Conservation (phyloP, 1,140 invertebrate genomes). For the Aleiodes sp. region DNA sequence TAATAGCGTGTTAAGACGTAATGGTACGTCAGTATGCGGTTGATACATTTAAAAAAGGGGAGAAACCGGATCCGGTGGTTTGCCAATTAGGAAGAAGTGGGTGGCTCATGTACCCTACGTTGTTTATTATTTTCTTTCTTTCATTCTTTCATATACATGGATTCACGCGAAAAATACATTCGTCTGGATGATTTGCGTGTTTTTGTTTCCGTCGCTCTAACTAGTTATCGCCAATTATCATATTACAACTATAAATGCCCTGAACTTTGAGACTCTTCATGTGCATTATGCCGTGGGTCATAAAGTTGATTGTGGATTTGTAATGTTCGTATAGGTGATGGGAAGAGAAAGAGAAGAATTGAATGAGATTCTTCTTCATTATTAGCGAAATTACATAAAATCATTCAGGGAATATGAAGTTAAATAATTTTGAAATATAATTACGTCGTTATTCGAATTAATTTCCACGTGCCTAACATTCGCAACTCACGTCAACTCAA, state of each 20-base stretch:
- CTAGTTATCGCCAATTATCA: not conserved
- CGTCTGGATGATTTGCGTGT: conserved; percentile 28
- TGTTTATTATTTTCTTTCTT: conserved; percentile 14
- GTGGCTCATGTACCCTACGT: conserved; percentile 31
- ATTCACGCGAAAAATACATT: not conserved
- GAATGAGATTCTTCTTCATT: too few relatives aligned
- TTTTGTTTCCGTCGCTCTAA: conserved; percentile 24
- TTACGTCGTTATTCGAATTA: conserved; percentile 1
- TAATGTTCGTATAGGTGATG: not conserved
- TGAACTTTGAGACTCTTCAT: not conserved
- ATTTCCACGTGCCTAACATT: conserved; percentile 4
- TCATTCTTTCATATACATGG: not conserved
- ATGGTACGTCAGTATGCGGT: conserved; percentile 35
- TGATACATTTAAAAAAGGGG: conserved; percentile 39
- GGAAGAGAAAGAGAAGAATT: not conserved
- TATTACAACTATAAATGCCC: conserved; percentile 14
- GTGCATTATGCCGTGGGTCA: not conserved
- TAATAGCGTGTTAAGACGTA: conserved; percentile 30
- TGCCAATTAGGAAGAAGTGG: conserved; percentile 42
- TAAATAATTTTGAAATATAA: not conserved
- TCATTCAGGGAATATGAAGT: conserved; percentile 10
- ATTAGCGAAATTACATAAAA: not conserved
- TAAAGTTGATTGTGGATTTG: too few relatives aligned
- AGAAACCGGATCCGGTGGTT: conserved; percentile 41
- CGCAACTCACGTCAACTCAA: not conserved